Evolutionary conservation across 2,888 invertebrate genomes (phyloP), one percentile per base, ranked within the genome.

Genomic region (Drosophila mimica): DNA sequence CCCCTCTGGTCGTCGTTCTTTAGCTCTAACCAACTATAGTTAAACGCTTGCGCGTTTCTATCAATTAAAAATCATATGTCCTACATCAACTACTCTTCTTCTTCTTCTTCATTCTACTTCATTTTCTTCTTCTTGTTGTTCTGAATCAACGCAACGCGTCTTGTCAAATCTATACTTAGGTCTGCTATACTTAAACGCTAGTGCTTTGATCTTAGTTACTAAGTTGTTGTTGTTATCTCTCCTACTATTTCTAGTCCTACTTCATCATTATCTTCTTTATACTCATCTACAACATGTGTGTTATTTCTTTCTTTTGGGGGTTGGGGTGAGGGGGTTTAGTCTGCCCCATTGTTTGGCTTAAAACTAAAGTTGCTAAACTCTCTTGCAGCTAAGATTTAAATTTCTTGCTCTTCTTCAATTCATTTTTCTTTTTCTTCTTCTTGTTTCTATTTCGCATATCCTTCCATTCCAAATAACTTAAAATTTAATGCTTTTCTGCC

Each of bases 201-300:
- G 67, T 82, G 75, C 83, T 82, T 84, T 88, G 83, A 85, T 88
- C 85, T 88, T 85, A 85, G 31, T 68, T 66, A 74, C 70, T 81
- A 76, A 67, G 56, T 82, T 74, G 70, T 71, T 25, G 57, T 71
- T 67, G 58, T 70, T 67, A 54, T 74, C 59, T 70, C 64, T 56
- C 67, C 67, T 76, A 65, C 74, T 74, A 71, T 40, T 63, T 67
- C 75, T 72, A 65, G 61, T 61, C 59, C 59, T 71, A 75, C 63
- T 51, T 64, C 48, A 67, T 68, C 38, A 31, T n/a, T 61, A 30
- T 61, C 43, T 61, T 20, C 36, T 46, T 52, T 28, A 51, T 46
- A 49, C 40, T 79, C 51, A 59, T 60, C 67, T 69, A 69, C 68
- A 74, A 70, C 65, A 48, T 69, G 53, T 69, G 64, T 74, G 61